phyloP scores from a whole-genome alignment of 2,113 vertebrate species.

The Grallaria varia region DNA sequence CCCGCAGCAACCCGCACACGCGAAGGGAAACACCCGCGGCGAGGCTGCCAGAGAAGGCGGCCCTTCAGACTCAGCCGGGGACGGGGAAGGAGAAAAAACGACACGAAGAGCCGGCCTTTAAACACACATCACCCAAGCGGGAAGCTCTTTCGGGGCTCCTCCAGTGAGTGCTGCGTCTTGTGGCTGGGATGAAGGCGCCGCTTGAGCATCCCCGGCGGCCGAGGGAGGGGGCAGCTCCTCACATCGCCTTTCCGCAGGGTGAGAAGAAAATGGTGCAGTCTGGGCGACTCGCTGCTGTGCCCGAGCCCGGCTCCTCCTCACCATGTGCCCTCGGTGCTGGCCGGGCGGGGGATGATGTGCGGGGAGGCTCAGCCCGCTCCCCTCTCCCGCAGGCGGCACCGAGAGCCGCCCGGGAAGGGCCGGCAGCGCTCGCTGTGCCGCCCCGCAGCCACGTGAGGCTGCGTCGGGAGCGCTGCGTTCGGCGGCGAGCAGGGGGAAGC shows the following conservation, averaged over 20 bases:
- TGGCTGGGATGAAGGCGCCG: conserved; percentile 67
- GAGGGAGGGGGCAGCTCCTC: conserved; percentile 58
- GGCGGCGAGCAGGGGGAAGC: conserved; percentile 6
- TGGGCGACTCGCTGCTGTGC: conserved; percentile 68
- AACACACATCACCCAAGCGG: conserved; percentile 52
- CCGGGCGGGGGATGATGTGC: neutral
- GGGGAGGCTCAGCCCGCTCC: neutral
- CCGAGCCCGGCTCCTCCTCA: conserved; percentile 8
- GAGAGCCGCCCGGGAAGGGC: neutral
- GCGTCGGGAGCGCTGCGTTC: conserved; percentile 56
- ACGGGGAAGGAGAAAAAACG: neutral
- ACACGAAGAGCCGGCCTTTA: conserved; percentile 35
- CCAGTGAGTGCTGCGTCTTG: conserved; percentile 68
- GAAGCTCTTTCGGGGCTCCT: conserved; percentile 72
- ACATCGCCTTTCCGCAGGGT: conserved; percentile 68
- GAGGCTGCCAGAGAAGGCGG: neutral
- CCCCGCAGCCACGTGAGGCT: conserved; percentile 62
- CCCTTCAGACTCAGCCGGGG: conserved; percentile 54
- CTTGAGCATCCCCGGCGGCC: conserved; percentile 41
- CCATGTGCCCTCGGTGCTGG: neutral
- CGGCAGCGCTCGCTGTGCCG: conserved; percentile 8
- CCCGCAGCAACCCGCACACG: neutral
- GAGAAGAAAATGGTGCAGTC: conserved; percentile 84
- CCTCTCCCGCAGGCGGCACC: conserved; percentile 49
- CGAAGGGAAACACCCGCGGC: neutral